Evolutionary conservation across 2,113 vertebrate species (phyloP).

Genomic region (Gambusia affinis): DNA sequence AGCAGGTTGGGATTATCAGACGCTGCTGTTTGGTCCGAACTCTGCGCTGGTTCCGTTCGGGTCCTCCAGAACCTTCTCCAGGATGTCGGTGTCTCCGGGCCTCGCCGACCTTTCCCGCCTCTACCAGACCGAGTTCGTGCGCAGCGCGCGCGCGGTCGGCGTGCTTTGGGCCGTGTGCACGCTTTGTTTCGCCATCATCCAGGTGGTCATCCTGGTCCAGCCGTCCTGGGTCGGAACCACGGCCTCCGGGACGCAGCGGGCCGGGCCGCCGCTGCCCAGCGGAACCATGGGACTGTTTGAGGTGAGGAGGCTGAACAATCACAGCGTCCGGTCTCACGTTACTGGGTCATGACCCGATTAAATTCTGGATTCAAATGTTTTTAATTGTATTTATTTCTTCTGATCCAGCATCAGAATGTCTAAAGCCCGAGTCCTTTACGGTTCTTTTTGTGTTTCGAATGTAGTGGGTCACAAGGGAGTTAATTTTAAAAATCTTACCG

Average conservation of each 20-base stretch:
- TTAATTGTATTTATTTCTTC: too few species aligned
- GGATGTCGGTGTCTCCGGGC: constrained; percentile 64
- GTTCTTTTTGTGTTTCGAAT: too few species aligned
- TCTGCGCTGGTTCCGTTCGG: too few species aligned
- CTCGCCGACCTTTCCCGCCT: constrained; percentile 78
- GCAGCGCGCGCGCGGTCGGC: constrained; percentile 82
- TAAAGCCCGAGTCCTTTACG: too few species aligned
- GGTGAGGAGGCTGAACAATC: constrained; percentile 31
- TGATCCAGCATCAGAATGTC: too few species aligned
- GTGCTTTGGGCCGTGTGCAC: constrained; percentile 85
- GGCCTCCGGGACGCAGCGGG: constrained; percentile 45
- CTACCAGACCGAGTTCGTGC: constrained; percentile 85
- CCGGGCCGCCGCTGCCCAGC: constrained; percentile 41
- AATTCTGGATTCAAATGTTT: too few species aligned
- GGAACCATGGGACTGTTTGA: constrained; percentile 85
- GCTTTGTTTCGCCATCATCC: constrained; percentile 84
- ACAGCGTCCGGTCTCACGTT: too few species aligned
- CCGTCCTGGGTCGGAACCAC: constrained; percentile 83
- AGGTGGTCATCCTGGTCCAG: constrained; percentile 85
- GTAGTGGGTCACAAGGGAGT: too few species aligned
- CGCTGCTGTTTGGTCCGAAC: too few species aligned
- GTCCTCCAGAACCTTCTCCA: constrained; percentile 1
- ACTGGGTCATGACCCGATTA: too few species aligned
- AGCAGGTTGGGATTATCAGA: too few species aligned
- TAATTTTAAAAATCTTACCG: too few species aligned